Percentiles rank a stretch among this genome's conserved stretches.
Evolutionary conservation across 2,113 vertebrate species (phyloP).

Genomic region (Petaurus breviceps): DNA sequence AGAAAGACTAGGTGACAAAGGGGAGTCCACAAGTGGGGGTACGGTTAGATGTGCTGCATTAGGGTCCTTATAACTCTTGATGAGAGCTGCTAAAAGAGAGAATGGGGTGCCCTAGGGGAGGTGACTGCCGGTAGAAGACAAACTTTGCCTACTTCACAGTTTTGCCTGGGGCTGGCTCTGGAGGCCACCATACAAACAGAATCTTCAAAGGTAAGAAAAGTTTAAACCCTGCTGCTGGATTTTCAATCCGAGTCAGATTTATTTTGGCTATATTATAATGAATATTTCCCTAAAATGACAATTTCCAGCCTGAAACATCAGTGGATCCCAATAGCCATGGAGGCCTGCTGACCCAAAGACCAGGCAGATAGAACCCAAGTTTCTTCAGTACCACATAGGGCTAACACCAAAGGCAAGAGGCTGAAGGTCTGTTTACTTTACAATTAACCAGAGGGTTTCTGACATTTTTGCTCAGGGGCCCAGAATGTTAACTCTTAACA

Average conservation of each 20-base stretch:
- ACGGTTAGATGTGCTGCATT: not conserved
- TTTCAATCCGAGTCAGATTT: not conserved
- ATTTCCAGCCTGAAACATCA: not conserved
- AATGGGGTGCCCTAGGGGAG: not conserved
- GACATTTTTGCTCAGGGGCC: slow-evolving; percentile 43
- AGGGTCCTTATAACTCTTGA: not conserved
- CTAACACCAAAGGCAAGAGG: not conserved
- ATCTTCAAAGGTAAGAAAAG: slow-evolving; percentile 31
- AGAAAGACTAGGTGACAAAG: not conserved
- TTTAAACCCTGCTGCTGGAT: not conserved
- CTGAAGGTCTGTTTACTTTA: slow-evolving; percentile 37
- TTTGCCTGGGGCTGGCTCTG: not conserved
- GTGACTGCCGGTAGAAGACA: not conserved
- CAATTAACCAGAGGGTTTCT: slow-evolving; percentile 51
- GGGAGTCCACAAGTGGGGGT: not conserved
- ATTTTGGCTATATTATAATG: not conserved
- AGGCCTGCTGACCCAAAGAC: not conserved
- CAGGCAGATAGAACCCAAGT: no score
- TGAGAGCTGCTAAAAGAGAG: not conserved
- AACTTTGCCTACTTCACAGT: not conserved
- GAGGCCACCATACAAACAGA: slow-evolving; percentile 10
- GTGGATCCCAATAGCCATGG: not conserved
- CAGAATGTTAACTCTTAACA: slow-evolving; percentile 65
- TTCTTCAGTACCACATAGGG: slow-evolving; percentile 2
- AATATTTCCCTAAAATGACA: not conserved